Base-by-base conservation (phyloP, 1,140 invertebrate genomes). In the Drosophila seguyi region DNA sequence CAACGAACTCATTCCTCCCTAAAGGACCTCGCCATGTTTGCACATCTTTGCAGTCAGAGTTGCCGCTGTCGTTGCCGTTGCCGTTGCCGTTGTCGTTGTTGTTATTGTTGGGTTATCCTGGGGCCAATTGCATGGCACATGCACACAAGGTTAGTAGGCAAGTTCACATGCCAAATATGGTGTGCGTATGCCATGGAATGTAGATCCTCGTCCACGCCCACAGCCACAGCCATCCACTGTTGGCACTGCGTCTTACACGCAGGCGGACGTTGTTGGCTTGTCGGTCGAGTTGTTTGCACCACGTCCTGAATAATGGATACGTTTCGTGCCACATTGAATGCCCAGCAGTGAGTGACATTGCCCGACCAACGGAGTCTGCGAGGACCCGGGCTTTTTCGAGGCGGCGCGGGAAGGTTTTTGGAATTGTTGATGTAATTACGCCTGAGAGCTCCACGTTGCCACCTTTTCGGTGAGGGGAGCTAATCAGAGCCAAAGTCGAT, bases 391-490 rank as follows among this genome's bases (percentile, higher is more conserved):
- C 25, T 71, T 79, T 76, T 78, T 71, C 60, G 58, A 31, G 48
- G 34, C 68, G 48, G 34, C 48, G 47, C 55, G 34, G 52, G 1
- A n/a, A 66, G 65, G 84, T 88, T 88, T 87, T 88, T 42, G 76
- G 83, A 87, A 87, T 87, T 87, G 83, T 87, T 87, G 82, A 87
- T 87, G 84, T 87, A 87, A 87, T 87, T 87, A 87, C 76, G 84
- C 79, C 63, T 88, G 83, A 87, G 71, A 88, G 84, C 83, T 45
- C 48, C 16, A 14, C 8, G 41, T 47, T 69, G 4, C 41, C 68
- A 72, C 66, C 68, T 59, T 48, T 71, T 39, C 16, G 20, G 13
- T 25, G 22, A 22, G 29, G 10, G n/a, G 13, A 39, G 25, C 52
- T 71, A 72, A 72, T 72, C 68, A 72, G 31, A 25, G 67, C 36